Base-by-base conservation (phyloP, 2,888 invertebrate species). In the Tetranychus piercei region DNA sequence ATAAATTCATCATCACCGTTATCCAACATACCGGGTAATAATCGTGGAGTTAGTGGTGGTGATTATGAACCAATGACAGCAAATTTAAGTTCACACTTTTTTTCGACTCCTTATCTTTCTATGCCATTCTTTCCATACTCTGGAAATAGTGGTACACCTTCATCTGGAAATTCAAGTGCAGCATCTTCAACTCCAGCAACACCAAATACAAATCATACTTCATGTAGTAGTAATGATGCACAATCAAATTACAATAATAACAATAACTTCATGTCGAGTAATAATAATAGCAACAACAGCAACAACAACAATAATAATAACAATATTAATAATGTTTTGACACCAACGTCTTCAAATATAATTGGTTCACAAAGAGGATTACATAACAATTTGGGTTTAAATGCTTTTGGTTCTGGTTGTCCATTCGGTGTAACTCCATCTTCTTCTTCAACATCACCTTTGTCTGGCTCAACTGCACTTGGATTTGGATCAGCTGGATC, bases 111-210 rank as follows among this genome's bases (percentile, higher is more conserved):
- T 11, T 73, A 73, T 23, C 9, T 73, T 8, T 73, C 73, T 1
- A 73, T 73, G 73, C 73, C 73, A 55, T 73, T 73, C 64, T 55
- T 73, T 64, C 18, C 73, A 44, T 73, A 34, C 43, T 44, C 67
- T 9, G 20, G 23, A 71, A 71, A 15, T 8, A 34, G 44, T 71
- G 34, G n/a, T 15, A 11, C 20, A 64, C 18, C 55, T 34, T 44
- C 73, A 34, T 55, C 55, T 55, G 55, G 55, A 15, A 65, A 20
- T 64, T 18, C 55, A n/a, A 55, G 18, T 64, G 18, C 73, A 64
- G 43, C 71, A 55, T 55, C 55, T 2, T 15, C 55, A 55, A 15
- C 55, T 15, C 55, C 22, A 55, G 11, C 9, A 15, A 64, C 64
- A 15, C 22, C 34, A 73, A 23, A 44, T 11, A 45, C 45, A 55